Evolutionary conservation across 2,888 invertebrate species (phyloP).

Genomic region (Eristalinus sepulchralis): DNA sequence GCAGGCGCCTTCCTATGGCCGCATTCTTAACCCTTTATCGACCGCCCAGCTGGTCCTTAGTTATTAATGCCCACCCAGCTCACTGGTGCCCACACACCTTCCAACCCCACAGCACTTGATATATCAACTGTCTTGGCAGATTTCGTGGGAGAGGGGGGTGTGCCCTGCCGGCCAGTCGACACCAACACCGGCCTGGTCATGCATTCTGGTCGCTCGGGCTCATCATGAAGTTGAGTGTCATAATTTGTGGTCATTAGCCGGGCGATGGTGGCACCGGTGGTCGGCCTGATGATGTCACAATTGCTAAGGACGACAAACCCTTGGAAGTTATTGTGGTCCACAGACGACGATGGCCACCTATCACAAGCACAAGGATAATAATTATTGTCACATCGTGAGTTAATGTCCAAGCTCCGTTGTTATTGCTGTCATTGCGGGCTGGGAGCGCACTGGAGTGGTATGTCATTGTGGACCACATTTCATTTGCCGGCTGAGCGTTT

Average conservation of each 20-base stretch:
- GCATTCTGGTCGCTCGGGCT: slow-evolving; percentile 47
- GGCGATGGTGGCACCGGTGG: slow-evolving; percentile 29
- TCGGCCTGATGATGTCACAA: slow-evolving; percentile 67
- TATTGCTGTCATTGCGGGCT: slow-evolving; percentile 12
- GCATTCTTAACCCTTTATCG: slow-evolving; percentile 60
- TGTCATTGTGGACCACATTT: slow-evolving; percentile 65
- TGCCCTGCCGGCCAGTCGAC: background rate
- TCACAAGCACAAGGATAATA: slow-evolving; percentile 53
- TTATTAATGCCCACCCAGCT: slow-evolving; percentile 52
- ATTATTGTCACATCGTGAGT: slow-evolving; percentile 70
- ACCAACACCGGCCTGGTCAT: slow-evolving; percentile 28
- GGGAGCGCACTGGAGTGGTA: slow-evolving; percentile 4
- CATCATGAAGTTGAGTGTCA: slow-evolving; percentile 67
- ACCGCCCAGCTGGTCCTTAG: slow-evolving; percentile 23
- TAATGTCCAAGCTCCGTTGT: slow-evolving; percentile 48
- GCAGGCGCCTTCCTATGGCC: slow-evolving; percentile 29
- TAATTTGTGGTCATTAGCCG: slow-evolving; percentile 70
- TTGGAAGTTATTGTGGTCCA: slow-evolving; percentile 61
- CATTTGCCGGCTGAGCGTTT: slow-evolving; percentile 64
- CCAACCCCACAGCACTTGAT: slow-evolving; percentile 28
- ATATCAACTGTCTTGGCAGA: slow-evolving; percentile 64
- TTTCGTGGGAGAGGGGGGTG: slow-evolving; percentile 55
- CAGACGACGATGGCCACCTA: slow-evolving; percentile 47
- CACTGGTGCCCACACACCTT: slow-evolving; percentile 27
- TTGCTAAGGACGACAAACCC: slow-evolving; percentile 35